Evolutionary conservation across 2,888 invertebrate genomes (phyloP), one percentile per base, ranked within the genome.

Genomic region (Tigriopus californicus): DNA sequence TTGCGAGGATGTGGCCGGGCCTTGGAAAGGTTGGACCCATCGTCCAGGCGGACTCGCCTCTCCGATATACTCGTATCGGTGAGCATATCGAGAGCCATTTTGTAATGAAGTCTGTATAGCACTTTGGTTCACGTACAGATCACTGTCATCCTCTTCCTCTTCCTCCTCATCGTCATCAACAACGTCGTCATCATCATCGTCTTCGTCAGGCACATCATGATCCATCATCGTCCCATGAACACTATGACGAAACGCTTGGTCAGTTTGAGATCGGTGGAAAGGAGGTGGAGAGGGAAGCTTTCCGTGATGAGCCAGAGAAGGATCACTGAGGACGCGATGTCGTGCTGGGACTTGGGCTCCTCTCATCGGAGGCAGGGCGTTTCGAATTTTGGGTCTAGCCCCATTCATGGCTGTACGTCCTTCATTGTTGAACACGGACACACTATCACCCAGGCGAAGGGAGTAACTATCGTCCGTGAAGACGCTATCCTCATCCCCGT

Each of bases 401-500:
- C 33, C 33, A 33, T 33, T 33, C 8, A 33, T 33, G 33, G 33
- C 33, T 8, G 4, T 33, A 33, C 8, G 33, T 5, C 4, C 33
- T 33, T 33, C 33, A 33, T 33, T 33, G 33, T 33, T 33, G 8
- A 33, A 33, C 33, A 33, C 33, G 33, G 33, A 33, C 33, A 33
- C 33, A 33, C 33, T 33, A 33, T 33, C 33, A 8, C 33, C 33
- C 33, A 33, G 8, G 8, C 33, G 33, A 33, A 33, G 33, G 8
- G 33, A 33, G 33, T 33, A 33, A 33, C 33, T 33, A 42, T 57
- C 57, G 15, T 57, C 57, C 15, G 57, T 57, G 24, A 57, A 20
- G 2, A 58, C 49, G 13, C 25, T 25, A 15, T 58, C 58, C 48
- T n/a, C 48, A 40, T 58, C 58, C 20, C 24, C 44, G 40, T 49